Conservation (phyloP, 1,140 invertebrate species). For the Hesperophylax magnus region DNA sequence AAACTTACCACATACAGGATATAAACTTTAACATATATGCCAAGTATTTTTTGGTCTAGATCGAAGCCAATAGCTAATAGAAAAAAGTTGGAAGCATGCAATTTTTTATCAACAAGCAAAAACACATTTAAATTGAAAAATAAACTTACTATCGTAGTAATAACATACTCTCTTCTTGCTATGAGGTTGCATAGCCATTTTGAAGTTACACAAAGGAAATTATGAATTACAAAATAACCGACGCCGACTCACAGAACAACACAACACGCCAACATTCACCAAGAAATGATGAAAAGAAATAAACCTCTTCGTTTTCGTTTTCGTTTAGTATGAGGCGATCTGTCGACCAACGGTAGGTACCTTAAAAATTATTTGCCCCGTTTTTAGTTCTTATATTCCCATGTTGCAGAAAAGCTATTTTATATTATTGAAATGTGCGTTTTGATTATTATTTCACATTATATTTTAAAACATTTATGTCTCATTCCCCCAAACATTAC, state of each 20-base stretch:
- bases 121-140: conserved; percentile 12
- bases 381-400: too few species aligned
- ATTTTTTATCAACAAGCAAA: neutral
- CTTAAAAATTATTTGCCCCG: too few species aligned
- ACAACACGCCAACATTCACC: conserved; percentile 24
- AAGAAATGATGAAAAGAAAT: neutral
- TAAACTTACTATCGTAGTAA: conserved; percentile 97
- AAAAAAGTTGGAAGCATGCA: neutral
- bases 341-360: too few species aligned
- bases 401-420: too few species aligned
- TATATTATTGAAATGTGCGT: too few species aligned
- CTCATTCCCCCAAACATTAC: too few species aligned
- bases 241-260: conserved; percentile 24
- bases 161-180: conserved; percentile 96
- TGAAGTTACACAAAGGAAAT: neutral
- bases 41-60: neutral
- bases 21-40: neutral
- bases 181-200: conserved; percentile 82
- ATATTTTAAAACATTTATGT: too few species aligned
- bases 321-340: too few species aligned
- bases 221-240: conserved; percentile 6
- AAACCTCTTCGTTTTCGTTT: conserved; percentile 11
- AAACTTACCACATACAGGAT: neutral
- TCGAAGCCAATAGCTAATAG: too few species aligned
- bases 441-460: too few species aligned